These are phyloP conservation scores for Brachyptera risi DNA, from an alignment of 2,888 invertebrate genomes.

Conservation along the genomic window DNA sequence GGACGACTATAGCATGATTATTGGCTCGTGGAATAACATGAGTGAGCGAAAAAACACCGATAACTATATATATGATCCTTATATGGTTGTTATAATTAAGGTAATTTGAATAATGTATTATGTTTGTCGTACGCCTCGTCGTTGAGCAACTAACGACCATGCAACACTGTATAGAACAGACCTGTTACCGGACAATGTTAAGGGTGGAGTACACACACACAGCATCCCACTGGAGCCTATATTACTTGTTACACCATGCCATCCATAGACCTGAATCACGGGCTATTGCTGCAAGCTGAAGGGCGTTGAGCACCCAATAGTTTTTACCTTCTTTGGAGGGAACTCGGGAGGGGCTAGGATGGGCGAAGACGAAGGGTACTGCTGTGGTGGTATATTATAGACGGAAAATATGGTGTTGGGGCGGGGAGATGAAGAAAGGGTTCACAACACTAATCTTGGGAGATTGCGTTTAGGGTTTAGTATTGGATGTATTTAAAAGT, in stretches of 20 bases:
- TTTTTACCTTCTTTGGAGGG: constrained; percentile 21
- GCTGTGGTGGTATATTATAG: not conserved
- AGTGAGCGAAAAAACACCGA: not conserved
- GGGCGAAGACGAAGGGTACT: constrained; percentile 12
- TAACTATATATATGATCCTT: constrained; percentile 2
- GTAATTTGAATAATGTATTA: constrained; percentile 15
- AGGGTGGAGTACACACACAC: constrained; percentile 12
- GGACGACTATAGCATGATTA: not conserved
- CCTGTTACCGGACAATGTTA: constrained; percentile 8
- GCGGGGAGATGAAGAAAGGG: not conserved
- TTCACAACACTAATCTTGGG: constrained; percentile 5
- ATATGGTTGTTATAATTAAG: constrained; percentile 19
- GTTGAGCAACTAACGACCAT: not conserved
- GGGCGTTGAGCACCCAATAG: constrained; percentile 12
- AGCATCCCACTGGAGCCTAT: not conserved
- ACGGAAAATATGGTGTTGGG: not conserved
- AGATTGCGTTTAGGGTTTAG: too few species aligned
- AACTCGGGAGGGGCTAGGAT: constrained; percentile 5
- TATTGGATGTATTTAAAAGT: not conserved
- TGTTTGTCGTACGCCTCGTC: constrained; percentile 4
- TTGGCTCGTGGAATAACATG: constrained; percentile 3
- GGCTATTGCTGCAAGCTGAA: constrained; percentile 5
- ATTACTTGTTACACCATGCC: constrained; percentile 7
- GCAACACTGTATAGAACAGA: not conserved
- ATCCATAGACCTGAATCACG: not conserved